phyloP scores from a whole-genome alignment of 2,888 invertebrate species.

The Petrolisthes cinctipes region DNA sequence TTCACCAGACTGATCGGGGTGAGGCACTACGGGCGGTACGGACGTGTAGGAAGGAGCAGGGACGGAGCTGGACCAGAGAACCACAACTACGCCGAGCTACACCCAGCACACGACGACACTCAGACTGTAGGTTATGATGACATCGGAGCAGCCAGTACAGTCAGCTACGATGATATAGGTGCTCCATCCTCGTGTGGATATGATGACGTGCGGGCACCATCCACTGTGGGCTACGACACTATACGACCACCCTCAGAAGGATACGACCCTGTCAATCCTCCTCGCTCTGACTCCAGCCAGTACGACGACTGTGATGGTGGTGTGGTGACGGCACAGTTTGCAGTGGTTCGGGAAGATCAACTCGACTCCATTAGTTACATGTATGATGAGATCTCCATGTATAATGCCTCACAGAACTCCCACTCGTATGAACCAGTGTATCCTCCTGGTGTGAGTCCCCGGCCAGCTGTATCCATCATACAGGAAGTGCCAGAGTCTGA shows the following conservation, averaged over 20 bases:
- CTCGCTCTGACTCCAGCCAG: slow-evolving; percentile 62
- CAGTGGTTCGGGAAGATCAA: slow-evolving; percentile 65
- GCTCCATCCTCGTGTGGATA: slow-evolving; percentile 64
- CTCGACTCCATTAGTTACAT: slow-evolving; percentile 65
- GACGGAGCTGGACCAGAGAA: slow-evolving; percentile 29
- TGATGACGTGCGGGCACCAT: slow-evolving; percentile 65
- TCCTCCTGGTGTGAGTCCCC: slow-evolving; percentile 57
- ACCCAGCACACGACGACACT: slow-evolving; percentile 48
- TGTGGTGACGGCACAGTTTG: slow-evolving; percentile 60
- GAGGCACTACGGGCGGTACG: slow-evolving; percentile 43
- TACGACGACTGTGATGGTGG: slow-evolving; percentile 66
- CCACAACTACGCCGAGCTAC: slow-evolving; percentile 61
- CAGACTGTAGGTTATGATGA: slow-evolving; percentile 62
- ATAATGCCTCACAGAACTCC: slow-evolving; percentile 65
- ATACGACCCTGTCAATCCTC: slow-evolving; percentile 65
- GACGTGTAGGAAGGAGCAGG: slow-evolving; percentile 27
- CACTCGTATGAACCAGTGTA: slow-evolving; percentile 66
- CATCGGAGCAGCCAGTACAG: slow-evolving; percentile 56
- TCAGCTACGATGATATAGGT: slow-evolving; percentile 66
- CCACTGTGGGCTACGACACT: slow-evolving; percentile 60
- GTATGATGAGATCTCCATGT: slow-evolving; percentile 66
- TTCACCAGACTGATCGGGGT: slow-evolving; percentile 44
- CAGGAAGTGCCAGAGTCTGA: slow-evolving; percentile 48
- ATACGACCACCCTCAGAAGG: slow-evolving; percentile 64
- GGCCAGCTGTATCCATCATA: slow-evolving; percentile 40